Conservation (phyloP, 2,113 vertebrate species). For the Tapirus terrestris region DNA sequence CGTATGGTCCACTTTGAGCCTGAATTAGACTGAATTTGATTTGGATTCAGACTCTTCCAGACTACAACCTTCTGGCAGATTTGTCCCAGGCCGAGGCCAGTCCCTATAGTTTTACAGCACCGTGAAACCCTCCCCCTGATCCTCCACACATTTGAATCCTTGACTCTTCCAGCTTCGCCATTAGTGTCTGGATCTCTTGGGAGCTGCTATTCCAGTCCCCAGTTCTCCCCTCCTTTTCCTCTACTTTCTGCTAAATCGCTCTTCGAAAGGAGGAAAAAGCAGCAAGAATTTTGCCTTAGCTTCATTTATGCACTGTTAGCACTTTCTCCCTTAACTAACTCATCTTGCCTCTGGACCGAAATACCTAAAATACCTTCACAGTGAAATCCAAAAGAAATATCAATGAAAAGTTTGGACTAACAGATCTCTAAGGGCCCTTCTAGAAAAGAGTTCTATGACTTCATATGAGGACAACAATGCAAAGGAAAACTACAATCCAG, state of each 20-base stretch:
- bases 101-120: not conserved
- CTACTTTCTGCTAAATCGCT: conserved; percentile 26
- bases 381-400: conserved; percentile 64
- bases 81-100: not conserved
- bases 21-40: not conserved
- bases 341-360: conserved; percentile 75
- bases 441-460: conserved; percentile 34
- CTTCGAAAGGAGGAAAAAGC: conserved; percentile 51
- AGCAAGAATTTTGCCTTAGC: conserved; percentile 66
- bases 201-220: not conserved
- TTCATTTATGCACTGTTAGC: conserved; percentile 75
- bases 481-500: conserved; percentile 34
- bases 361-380: conserved; percentile 77
- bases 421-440: conserved; percentile 57
- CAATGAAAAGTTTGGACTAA: conserved; percentile 65
- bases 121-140: not conserved
- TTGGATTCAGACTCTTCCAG: not conserved
- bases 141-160: not conserved
- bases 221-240: not conserved
- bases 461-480: conserved; percentile 40
- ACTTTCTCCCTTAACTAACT: conserved; percentile 74
- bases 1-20: not conserved
- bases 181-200: not conserved
- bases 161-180: not conserved
- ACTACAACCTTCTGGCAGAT: not conserved